Evolutionary conservation across 2,113 vertebrate species (phyloP), one percentile per base, ranked within the genome.

Genomic region (Pachypanchax playfairii): DNA sequence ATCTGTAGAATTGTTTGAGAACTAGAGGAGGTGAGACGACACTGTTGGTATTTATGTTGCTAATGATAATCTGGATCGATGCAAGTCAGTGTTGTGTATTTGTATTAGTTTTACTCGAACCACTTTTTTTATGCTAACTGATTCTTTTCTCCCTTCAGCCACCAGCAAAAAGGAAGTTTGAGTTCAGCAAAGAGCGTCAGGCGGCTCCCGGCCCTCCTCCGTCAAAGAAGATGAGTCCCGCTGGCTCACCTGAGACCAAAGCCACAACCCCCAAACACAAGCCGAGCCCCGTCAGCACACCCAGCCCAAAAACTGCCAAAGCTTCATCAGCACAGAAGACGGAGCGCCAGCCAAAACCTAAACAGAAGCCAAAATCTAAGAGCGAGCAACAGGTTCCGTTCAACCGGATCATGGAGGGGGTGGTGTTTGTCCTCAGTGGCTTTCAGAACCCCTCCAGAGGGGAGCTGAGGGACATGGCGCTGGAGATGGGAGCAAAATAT

Each of bases 361-460:
- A 87, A 58, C 66, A 46, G 38, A 84, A 78, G 56, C 39, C 66
- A 2, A 85, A 82, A 57, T 5, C 77, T 12, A 33, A 60, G 53
- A 66, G 14, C 4, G 38, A 61, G 0, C 75, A 88, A 58, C 79
- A 80, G 2, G 85, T 91, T 13, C 86, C 91, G 2, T 75, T 93
- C 39, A 83, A 86, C 8, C 82, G 25, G 6, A 70, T 95, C 53
- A 76, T 97, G 70, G 91, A 94, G 75, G 95, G 93, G 0, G 93
- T 94, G 5, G 94, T 96, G 79, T 93, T 97, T 49, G 94, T 97
- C 24, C 88, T 97, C 61, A 97, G 95, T 0, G 95, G 95, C 44
- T 96, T 97, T 79, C 95, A 97, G 85, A 96, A 97, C 77, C 95
- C 95, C 1, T 95, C 94, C 77, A 91, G 95, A 66, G 93, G 87